These are phyloP conservation scores for Heterodera schachtii DNA, from an alignment of 1,140 invertebrate species.

Conservation along the genomic window DNA sequence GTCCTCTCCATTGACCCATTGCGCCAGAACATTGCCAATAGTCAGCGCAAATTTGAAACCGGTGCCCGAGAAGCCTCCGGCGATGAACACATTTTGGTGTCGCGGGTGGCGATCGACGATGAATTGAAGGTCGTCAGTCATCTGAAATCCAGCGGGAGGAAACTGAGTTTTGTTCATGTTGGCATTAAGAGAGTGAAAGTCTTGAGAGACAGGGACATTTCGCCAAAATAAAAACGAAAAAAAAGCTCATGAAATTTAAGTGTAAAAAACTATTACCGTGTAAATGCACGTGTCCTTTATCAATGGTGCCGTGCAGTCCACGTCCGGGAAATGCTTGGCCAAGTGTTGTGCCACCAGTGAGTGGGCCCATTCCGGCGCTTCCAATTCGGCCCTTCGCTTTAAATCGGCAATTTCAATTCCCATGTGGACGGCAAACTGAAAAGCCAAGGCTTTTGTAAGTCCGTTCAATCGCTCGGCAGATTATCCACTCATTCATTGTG, in stretches of 20 bases:
- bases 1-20: constrained; percentile 32
- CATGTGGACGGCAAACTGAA: constrained; percentile 49
- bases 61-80: constrained; percentile 55
- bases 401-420: constrained; percentile 25
- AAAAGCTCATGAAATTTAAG: too few relatives aligned
- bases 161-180: too few relatives aligned
- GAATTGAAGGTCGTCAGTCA: constrained; percentile 52
- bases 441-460: too few relatives aligned
- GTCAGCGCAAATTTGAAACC: constrained; percentile 56
- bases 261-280: constrained; percentile 39
- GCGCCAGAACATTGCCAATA: constrained; percentile 48
- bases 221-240: too few relatives aligned
- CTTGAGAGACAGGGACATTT: too few relatives aligned
- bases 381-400: constrained; percentile 12
- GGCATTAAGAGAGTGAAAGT: too few relatives aligned
- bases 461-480: too few relatives aligned
- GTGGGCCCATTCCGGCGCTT: constrained; percentile 14
- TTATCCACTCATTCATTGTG: too few relatives aligned
- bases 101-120: constrained; percentile 51
- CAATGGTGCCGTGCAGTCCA: constrained; percentile 42
- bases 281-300: constrained; percentile 47
- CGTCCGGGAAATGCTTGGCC: constrained; percentile 43
- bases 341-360: constrained; percentile 39
- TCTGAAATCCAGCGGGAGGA: constrained; percentile 43
- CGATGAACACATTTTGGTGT: constrained; percentile 50